Conservation (phyloP, 2,113 vertebrate genomes). For the Speoplatyrhinus poulsoni region DNA sequence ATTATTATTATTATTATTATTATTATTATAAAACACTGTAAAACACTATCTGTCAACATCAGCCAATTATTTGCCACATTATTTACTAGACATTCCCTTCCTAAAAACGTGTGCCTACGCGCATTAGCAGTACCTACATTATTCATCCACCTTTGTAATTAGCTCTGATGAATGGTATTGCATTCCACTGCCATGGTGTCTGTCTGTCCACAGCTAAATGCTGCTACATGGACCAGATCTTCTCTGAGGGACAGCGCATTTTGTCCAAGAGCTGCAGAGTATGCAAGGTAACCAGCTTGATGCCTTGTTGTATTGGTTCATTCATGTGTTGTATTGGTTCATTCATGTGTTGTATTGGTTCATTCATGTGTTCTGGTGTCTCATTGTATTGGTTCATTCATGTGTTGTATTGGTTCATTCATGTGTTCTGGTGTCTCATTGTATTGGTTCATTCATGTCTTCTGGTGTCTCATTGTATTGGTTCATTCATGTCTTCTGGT, state of each 20-base stretch:
- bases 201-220: constrained; percentile 81
- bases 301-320: constrained; percentile 1
- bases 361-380: neutral
- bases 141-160: neutral
- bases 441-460: neutral
- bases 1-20: too few relatives aligned
- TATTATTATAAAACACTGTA: too few relatives aligned
- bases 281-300: constrained; percentile 82
- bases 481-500: neutral
- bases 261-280: constrained; percentile 87
- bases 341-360: neutral
- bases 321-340: neutral
- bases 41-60: too few relatives aligned
- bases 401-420: neutral
- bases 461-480: too few relatives aligned
- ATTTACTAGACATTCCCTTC: too few relatives aligned
- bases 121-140: too few relatives aligned
- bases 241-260: constrained; percentile 86
- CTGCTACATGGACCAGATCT: constrained; percentile 83
- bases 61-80: too few relatives aligned
- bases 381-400: too few relatives aligned
- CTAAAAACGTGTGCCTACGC: too few relatives aligned
- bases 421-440: neutral
- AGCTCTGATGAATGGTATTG: too few relatives aligned
- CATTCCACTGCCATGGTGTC: neutral